phyloP scores from a whole-genome alignment of 1,140 invertebrate genomes.

The Ceratosolen fusciceps region DNA sequence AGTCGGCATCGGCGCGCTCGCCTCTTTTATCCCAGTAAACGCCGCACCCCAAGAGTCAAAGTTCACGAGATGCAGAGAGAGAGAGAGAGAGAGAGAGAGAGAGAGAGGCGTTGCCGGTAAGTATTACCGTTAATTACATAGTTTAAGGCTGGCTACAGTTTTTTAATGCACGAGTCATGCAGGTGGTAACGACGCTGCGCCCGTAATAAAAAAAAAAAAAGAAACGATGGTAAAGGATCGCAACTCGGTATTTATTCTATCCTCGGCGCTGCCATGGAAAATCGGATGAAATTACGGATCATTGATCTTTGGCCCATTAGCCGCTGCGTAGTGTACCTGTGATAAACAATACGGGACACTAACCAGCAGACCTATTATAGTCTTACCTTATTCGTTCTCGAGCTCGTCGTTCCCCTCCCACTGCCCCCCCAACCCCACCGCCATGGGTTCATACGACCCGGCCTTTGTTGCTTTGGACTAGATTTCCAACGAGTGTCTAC shows the following conservation, averaged over 20 bases:
- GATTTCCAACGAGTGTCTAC: background rate
- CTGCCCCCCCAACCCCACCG: background rate
- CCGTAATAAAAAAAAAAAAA: background rate
- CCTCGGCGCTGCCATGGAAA: background rate
- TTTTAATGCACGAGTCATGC: slow-evolving; percentile 2
- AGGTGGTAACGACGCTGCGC: background rate
- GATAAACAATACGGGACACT: background rate
- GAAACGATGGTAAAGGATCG: background rate
- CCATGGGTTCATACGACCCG: too few species aligned
- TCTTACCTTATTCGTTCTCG: background rate
- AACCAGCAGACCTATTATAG: background rate
- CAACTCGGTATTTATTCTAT: slow-evolving; percentile 9
- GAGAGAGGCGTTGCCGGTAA: slow-evolving; percentile 52
- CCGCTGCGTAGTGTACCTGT: too few species aligned
- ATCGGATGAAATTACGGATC: slow-evolving; percentile 41
- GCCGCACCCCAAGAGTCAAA: slow-evolving; percentile 60
- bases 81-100: background rate
- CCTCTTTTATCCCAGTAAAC: slow-evolving; percentile 39
- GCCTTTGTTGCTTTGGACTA: background rate
- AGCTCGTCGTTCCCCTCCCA: background rate
- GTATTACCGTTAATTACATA: slow-evolving; percentile 59
- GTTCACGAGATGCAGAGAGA: slow-evolving; percentile 61
- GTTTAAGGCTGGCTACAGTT: slow-evolving; percentile 48
- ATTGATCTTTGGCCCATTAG: slow-evolving; percentile 34
- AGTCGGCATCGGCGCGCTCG: slow-evolving; percentile 1